Evolutionary conservation across 2,888 invertebrate species (phyloP).

Genomic region (Epicampocera succincta): DNA sequence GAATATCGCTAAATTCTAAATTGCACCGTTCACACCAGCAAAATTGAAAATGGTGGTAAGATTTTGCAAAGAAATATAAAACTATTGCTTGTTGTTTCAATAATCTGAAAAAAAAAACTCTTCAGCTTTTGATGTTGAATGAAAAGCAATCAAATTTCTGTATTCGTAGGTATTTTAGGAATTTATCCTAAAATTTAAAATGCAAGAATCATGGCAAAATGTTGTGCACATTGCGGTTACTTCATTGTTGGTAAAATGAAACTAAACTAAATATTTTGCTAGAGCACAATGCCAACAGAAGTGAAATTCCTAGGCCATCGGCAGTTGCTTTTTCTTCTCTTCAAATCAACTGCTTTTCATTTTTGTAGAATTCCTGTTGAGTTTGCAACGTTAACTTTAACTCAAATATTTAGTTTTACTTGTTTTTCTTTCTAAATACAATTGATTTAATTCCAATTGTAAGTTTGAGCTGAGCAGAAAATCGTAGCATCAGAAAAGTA

Average conservation of each 20-base stretch:
- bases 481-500: slow-evolving; percentile 32
- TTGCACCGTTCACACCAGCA: no score
- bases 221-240: slow-evolving; percentile 7
- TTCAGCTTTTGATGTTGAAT: no score
- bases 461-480: slow-evolving; percentile 5
- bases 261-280: slow-evolving; percentile 3
- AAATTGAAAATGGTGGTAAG: no score
- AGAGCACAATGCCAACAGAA: slow-evolving; percentile 1
- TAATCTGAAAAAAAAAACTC: no score
- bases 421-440: slow-evolving; percentile 18
- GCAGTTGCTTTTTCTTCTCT: not conserved
- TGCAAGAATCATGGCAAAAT: not conserved
- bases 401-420: slow-evolving; percentile 9
- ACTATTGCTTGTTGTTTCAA: no score
- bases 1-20: no score
- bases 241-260: not conserved
- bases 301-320: slow-evolving; percentile 1
- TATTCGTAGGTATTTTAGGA: not conserved
- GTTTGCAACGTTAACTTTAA: slow-evolving; percentile 24
- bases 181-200: not conserved
- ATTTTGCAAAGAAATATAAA: no score
- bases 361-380: slow-evolving; percentile 37
- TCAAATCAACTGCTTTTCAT: slow-evolving; percentile 20
- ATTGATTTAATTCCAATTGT: slow-evolving; percentile 60
- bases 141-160: no score